Conservation (phyloP, 1,140 invertebrate species). For the Drosophila serrata region DNA sequence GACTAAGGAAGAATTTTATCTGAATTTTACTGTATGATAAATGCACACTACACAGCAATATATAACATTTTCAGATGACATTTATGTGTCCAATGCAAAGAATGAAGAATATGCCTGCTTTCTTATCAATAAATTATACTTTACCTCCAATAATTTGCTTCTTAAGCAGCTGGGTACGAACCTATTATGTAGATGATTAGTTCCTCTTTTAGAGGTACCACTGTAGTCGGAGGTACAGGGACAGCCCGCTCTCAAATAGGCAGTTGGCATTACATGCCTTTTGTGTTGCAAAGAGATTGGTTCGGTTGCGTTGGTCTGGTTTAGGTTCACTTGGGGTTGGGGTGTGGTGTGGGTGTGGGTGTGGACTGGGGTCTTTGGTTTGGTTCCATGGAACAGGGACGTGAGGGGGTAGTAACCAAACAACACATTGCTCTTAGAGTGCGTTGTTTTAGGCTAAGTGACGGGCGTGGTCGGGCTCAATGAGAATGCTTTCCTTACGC, state of each 20-base stretch:
- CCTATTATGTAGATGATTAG: not conserved
- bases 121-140: not conserved
- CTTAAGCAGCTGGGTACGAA: not conserved
- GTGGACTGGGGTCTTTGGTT: conserved; percentile 10
- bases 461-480: conserved; percentile 65
- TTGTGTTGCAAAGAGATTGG: conserved; percentile 74
- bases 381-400: not conserved
- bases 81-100: not conserved
- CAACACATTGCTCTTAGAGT: conserved; percentile 80
- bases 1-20: not conserved
- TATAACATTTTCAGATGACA: not conserved
- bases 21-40: not conserved
- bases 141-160: not conserved
- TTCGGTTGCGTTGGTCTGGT: conserved; percentile 36
- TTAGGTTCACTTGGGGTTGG: conserved; percentile 28
- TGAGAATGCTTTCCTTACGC: conserved; percentile 55
- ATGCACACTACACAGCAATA: not conserved
- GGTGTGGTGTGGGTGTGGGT: no score
- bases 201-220: not conserved
- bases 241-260: conserved; percentile 58
- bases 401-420: conserved; percentile 61
- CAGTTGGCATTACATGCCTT: conserved; percentile 83
- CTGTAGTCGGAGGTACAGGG: conserved; percentile 15
- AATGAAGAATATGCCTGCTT: not conserved
- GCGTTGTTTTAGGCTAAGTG: conserved; percentile 78